phyloP scores from a whole-genome alignment of 2,888 invertebrate genomes.

The Chironomus tentans region DNA sequence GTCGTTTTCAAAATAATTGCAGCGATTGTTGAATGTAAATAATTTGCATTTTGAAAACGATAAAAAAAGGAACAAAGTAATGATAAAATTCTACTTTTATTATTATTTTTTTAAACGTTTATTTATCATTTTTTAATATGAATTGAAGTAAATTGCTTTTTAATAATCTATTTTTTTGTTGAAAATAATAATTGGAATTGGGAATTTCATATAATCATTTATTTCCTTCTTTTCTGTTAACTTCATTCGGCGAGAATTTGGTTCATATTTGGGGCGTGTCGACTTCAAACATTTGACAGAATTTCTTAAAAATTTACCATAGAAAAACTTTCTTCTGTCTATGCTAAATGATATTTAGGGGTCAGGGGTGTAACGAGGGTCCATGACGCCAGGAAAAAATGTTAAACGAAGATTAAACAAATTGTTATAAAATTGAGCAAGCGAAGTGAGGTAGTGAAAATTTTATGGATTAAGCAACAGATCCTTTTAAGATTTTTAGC shows the following conservation, averaged over 20 bases:
- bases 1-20: not conserved
- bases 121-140: not conserved
- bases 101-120: not conserved
- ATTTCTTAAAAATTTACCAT: too few relatives aligned
- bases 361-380: too few relatives aligned
- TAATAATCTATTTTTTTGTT: not conserved
- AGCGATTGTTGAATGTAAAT: not conserved
- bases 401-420: too few relatives aligned
- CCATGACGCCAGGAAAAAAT: too few relatives aligned
- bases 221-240: not conserved
- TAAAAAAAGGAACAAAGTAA: not conserved
- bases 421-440: too few relatives aligned
- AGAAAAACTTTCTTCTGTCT: too few relatives aligned
- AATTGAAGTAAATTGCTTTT: too few relatives aligned
- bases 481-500: too few relatives aligned
- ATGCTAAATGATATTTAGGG: too few relatives aligned
- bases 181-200: not conserved
- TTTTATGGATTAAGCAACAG: too few relatives aligned
- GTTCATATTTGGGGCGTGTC: not conserved
- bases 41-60: slow-evolving; percentile 26
- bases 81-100: slow-evolving; percentile 8
- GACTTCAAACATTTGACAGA: too few relatives aligned
- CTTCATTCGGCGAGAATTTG: not conserved
- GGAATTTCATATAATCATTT: not conserved
- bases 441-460: too few relatives aligned